Base-by-base conservation (phyloP, 1,140 invertebrate genomes). In the Ceratina japonica region DNA sequence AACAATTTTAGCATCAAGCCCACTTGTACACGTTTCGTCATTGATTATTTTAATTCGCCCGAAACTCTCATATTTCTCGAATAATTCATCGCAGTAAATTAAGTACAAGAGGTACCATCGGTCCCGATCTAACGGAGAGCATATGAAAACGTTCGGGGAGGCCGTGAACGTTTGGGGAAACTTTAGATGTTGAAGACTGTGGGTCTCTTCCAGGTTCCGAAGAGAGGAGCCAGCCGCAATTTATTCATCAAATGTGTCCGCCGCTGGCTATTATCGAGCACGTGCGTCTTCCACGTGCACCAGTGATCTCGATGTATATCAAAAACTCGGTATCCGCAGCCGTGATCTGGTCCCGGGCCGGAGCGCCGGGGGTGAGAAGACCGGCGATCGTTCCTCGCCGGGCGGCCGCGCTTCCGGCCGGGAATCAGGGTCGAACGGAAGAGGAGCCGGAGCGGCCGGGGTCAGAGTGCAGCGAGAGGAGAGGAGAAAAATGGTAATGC, bases 271-370 rank as follows among this genome's bases (percentile, higher is more conserved):
- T 74, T 52, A 74, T 80, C 79, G 58, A 56, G 65, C 85, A 86
- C 85, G 84, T 86, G 85, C 65, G 81, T 56, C 71, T 68, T 86
- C 84, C 85, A 86, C 85, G 85, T 86, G 85, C 72, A 68, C 37
- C 65, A 51, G 20, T 66, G 59, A 61, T 75, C 61, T 78, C 56
- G 65, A 59, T 54, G 56, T 51, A 75, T 31, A 65, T 74, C 31
- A 58, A 74, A 74, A 79, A 54, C 70, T 64, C 18, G 61, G 51
- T 51, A 63, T 49, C 10, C 56, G 49, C 16, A 58, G 49, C 8
- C 22, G 2, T 22, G 58, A 49, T 61, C n/a, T 44, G 37, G 2
- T 10, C 16, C 37, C 15, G 22, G n/a, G 20, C 20, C 22, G 31
- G 49, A 18, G 18, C 8, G n/a, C n/a, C 15, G 5, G 7, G 20